A percentile compares a stretch with the other conserved stretches of the same genome.
These are phyloP conservation scores for cattle (Bos taurus) DNA, from an alignment of 2,113 vertebrate genomes.

Conservation along the genomic window DNA sequence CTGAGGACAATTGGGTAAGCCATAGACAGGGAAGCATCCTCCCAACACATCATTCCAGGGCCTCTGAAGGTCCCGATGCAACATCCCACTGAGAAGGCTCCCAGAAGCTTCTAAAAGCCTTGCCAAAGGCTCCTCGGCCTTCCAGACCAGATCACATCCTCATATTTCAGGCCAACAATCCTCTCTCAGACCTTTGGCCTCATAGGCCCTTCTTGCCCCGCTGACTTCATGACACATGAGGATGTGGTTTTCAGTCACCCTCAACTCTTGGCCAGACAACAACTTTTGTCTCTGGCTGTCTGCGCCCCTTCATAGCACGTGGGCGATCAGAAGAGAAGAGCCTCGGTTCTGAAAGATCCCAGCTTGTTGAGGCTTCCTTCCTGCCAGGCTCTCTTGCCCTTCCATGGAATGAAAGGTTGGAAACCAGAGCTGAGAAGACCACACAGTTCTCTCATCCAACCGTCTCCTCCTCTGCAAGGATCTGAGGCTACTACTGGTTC, in stretches of 20 bases:
- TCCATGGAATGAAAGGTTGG: not conserved
- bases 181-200: not conserved
- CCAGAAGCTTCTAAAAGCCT: not conserved
- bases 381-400: not conserved
- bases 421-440: not conserved
- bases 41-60: not conserved
- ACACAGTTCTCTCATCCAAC: not conserved
- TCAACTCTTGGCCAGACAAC: not conserved
- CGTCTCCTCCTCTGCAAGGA: not conserved
- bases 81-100: not conserved
- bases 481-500: not conserved
- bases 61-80: not conserved
- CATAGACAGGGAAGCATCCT: not conserved
- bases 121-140: not conserved
- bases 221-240: not conserved
- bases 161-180: not conserved
- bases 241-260: not conserved
- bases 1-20: not conserved
- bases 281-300: not conserved
- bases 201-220: not conserved
- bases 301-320: not conserved
- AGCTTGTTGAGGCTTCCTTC: not conserved
- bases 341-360: not conserved
- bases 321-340: not conserved
- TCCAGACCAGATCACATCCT: not conserved